phyloP scores from a whole-genome alignment of 1,140 invertebrate species.

The Bombus picipes region DNA sequence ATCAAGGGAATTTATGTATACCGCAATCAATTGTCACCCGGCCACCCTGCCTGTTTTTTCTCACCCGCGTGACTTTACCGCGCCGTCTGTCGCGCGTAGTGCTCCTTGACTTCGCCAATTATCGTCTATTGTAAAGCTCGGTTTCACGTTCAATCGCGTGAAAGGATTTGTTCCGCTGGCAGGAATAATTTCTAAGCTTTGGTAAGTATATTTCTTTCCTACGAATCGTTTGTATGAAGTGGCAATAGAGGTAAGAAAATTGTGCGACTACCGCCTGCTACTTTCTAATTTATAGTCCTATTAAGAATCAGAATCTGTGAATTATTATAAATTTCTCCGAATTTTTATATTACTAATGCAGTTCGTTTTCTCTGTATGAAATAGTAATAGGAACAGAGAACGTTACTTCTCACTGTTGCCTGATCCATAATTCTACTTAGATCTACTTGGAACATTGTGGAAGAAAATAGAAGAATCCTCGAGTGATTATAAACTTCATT shows the following conservation, averaged over 20 bases:
- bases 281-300: neutral
- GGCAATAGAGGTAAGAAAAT: neutral
- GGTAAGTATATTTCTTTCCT: neutral
- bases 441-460: too few species aligned
- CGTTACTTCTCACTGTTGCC: too few species aligned
- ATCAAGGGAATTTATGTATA: conserved; percentile 78
- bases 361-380: neutral
- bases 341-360: neutral
- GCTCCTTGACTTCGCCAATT: conserved; percentile 48
- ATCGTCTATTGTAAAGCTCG: conserved; percentile 43
- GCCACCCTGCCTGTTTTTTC: conserved; percentile 47
- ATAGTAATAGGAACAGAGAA: too few species aligned
- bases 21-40: conserved; percentile 76
- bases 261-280: neutral
- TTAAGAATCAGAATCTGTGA: too few species aligned
- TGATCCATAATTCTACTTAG: too few species aligned
- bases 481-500: neutral
- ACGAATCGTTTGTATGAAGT: neutral
- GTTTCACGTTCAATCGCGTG: conserved; percentile 34
- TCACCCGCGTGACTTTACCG: conserved; percentile 50
- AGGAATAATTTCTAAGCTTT: conserved; percentile 2
- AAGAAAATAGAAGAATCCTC: too few species aligned
- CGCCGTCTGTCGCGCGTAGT: conserved; percentile 30
- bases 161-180: conserved; percentile 33
- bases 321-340: neutral